Evolutionary conservation across 2,113 vertebrate genomes (phyloP).

Genomic region (Typhlomys cinereus): DNA sequence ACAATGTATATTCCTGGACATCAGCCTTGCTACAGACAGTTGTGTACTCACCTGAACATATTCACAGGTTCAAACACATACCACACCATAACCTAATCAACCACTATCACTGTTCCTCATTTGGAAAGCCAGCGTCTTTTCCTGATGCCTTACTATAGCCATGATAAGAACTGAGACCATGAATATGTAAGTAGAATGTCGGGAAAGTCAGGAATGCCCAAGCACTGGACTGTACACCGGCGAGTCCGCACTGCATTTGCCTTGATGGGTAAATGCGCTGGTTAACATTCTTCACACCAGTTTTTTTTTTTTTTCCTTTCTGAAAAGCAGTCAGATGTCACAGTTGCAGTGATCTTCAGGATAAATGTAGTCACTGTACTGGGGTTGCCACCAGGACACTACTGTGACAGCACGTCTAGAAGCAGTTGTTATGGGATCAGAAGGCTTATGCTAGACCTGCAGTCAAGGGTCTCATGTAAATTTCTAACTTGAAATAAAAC

Average conservation of each 20-base stretch:
- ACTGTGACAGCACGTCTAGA: no score
- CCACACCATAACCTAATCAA: accelerated
- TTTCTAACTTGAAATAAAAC: not conserved
- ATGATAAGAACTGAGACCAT: not conserved
- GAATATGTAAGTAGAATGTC: accelerated
- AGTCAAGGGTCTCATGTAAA: not conserved
- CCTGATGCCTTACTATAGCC: not conserved
- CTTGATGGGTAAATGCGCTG: not conserved
- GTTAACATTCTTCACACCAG: not conserved
- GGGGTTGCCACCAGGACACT: not conserved
- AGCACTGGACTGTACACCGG: slow-evolving; percentile 16
- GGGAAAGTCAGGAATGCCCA: accelerated
- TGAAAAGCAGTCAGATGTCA: not conserved
- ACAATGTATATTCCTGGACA: not conserved
- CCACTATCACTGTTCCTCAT: not conserved
- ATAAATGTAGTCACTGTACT: not conserved
- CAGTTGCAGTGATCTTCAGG: not conserved
- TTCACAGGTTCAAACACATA: not conserved
- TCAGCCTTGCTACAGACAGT: not conserved
- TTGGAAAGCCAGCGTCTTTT: not conserved
- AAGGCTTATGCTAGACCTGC: not conserved
- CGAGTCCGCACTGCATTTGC: accelerated
- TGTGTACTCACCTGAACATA: not conserved
- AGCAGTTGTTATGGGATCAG: not conserved
- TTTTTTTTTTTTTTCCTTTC: no score